These are phyloP conservation scores for Pangasius sanitwongsei DNA, from an alignment of 2,797 vertebrate genomes.

Conservation along the genomic window DNA sequence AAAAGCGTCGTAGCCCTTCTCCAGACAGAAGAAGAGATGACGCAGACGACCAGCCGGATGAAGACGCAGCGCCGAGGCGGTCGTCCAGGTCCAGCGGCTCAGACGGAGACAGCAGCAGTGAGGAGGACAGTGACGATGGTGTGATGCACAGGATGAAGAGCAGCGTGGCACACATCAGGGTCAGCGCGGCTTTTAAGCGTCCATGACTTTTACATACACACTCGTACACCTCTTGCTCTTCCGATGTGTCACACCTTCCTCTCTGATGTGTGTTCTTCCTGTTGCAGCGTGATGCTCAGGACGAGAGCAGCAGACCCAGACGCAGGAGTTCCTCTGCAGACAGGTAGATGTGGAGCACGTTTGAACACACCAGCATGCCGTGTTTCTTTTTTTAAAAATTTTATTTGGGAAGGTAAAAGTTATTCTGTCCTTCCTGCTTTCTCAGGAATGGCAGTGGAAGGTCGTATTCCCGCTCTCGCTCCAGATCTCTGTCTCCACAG, in stretches of 20 bases:
- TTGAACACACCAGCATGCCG: too few relatives aligned
- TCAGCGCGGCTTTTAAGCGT: slow-evolving; percentile 53
- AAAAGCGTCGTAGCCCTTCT: background rate
- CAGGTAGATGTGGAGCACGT: slow-evolving; percentile 8
- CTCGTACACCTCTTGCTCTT: background rate
- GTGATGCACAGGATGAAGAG: slow-evolving; percentile 71
- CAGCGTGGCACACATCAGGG: slow-evolving; percentile 77
- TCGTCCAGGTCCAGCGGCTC: slow-evolving; percentile 61
- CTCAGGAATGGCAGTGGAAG: slow-evolving; percentile 51
- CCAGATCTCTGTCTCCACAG: slow-evolving; percentile 57
- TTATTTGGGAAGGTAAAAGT: background rate
- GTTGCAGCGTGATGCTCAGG: slow-evolving; percentile 52
- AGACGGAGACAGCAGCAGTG: slow-evolving; percentile 60
- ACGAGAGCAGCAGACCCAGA: slow-evolving; percentile 41
- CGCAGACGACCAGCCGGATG: slow-evolving; percentile 23
- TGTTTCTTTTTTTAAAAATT: background rate
- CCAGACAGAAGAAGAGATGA: slow-evolving; percentile 45
- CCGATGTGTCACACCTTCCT: background rate
- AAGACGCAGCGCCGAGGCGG: slow-evolving; percentile 32
- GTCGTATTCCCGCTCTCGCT: slow-evolving; percentile 54
- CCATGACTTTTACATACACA: too few relatives aligned
- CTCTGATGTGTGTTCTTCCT: background rate
- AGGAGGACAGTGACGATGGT: slow-evolving; percentile 65
- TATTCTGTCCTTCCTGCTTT: background rate
- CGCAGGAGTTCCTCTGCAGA: slow-evolving; percentile 48